These are phyloP conservation scores for Distichodus sexfasciatus DNA, from an alignment of 2,797 vertebrate genomes.

Conservation along the genomic window DNA sequence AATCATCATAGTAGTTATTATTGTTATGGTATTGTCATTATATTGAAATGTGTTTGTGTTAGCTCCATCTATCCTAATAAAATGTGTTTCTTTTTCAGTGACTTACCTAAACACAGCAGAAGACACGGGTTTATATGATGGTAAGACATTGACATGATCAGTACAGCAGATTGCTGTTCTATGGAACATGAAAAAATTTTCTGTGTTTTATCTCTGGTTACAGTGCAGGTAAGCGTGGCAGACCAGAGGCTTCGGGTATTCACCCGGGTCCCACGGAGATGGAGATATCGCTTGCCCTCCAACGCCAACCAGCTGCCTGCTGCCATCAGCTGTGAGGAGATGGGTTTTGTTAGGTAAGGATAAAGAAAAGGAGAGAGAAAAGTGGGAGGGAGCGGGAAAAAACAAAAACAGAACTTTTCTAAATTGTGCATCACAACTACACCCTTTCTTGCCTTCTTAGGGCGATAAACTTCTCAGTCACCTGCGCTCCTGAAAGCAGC, in stretches of 20 bases:
- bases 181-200: too few species aligned
- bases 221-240: slow-evolving; percentile 85
- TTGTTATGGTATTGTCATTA: too few species aligned
- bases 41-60: too few species aligned
- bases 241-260: slow-evolving; percentile 81
- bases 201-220: neutral
- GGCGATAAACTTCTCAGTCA: slow-evolving; percentile 76
- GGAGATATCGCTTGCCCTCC: slow-evolving; percentile 86
- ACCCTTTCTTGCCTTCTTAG: slow-evolving; percentile 57
- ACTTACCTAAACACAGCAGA: slow-evolving; percentile 75
- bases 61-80: too few species aligned
- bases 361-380: neutral
- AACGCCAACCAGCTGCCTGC: slow-evolving; percentile 78
- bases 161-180: too few species aligned
- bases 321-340: slow-evolving; percentile 86
- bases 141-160: slow-evolving; percentile 62
- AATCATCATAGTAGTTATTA: too few species aligned
- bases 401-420: too few species aligned
- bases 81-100: slow-evolving; percentile 60
- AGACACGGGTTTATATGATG: slow-evolving; percentile 77
- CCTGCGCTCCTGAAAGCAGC: slow-evolving; percentile 64
- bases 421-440: too few species aligned
- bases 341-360: slow-evolving; percentile 85
- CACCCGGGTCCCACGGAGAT: slow-evolving; percentile 76
- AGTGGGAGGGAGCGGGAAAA: neutral